Base-by-base conservation (phyloP, 2,888 invertebrate species). In the Ischnura elegans region DNA sequence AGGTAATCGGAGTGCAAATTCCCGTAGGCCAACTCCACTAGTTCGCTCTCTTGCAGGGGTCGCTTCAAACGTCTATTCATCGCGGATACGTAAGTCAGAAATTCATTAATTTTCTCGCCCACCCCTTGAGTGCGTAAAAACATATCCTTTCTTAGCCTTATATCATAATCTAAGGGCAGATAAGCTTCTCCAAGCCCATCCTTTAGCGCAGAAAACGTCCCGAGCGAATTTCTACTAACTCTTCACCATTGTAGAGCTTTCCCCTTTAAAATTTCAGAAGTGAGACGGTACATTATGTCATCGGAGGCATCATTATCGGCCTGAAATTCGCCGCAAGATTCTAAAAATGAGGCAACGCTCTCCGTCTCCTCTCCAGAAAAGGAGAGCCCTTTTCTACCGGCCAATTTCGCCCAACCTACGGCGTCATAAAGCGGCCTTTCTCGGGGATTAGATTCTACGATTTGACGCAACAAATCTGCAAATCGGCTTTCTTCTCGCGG, bases 1-100 rank as follows among this genome's bases (percentile, higher is more conserved):
- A 87, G n/a, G 46, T 87, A 87, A 45, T 87, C 87, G 25, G 87
- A 46, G 87, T 87, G 43, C 25, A 87, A 87, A 87, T 87, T 87
- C 42, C 87, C 87, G 87, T 45, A 87, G 0, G 87, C 46, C 46
- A 87, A 87, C 45, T 87, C 46, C 2, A 87, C 87, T 45, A 87
- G 25, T 45, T 87, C 87, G 45, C n/a, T 25, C 45, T 87, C 87
- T 43, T 0, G 43, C 21, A 87, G 87, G 45, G 87, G 87, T 8
- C 45, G 87, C 46, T 4, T 87, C 45, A 45, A 45, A 87, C 46
- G 87, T 19, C 45, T 87, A 87, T 87, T 87, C 87, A 87, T 86
- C 43, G 86, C 86, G 45, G 86, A 86, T 16, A 43, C 1, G 45
- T 45, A 86, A 25, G 86, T 86, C 10, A 86, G 25, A 45, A 86